Base-by-base conservation (phyloP, 2,888 invertebrate species). In the Mycalesis mineus region DNA sequence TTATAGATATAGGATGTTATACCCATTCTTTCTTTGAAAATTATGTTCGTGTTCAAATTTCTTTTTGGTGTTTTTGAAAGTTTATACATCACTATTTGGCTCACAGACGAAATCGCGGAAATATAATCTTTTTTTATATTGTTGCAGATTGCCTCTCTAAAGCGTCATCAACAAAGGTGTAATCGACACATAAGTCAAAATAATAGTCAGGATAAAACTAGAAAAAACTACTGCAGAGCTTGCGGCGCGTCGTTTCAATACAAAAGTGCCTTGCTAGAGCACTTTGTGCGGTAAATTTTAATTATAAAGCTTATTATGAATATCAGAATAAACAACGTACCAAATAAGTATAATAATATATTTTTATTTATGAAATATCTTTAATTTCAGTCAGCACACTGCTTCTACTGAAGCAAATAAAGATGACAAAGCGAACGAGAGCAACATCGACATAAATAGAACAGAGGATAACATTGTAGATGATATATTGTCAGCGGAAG, bases 401-500 rank as follows among this genome's bases (percentile, higher is more conserved):
- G 68, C 39, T 53, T 60, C 54, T 13, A 55, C 55, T 47, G 73
- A 77, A 55, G 57, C 63, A 0, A 68, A 68, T 0, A 78, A 73
- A 58, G 75, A 75, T 17, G 71, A 77, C 9, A 74, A 68, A 61
- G 7, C 58, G 8, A 66, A 57, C 29, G 68, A 66, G 57, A 63
- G 59, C 2, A 67, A 61, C 14, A 55, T 62, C 39, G 77, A 80
- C 41, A 65, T 70, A 31, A 72, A 68, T 50, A 68, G 78, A 57
- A 83, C 86, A 0, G 88, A 81, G 4, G 87, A 88, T 49, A 88
- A 83, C 31, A 87, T 89, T 22, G 88, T 88, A 0, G 87, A 89
- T 58, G 88, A 88, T 29, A 88, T 89, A 29, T 70, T 89, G 0
- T 84, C 88, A 1, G 88, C 83, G 0, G 88, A 88, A 66, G 88